phyloP scores from a whole-genome alignment of 2,113 vertebrate genomes.

The Bubo bubo region DNA sequence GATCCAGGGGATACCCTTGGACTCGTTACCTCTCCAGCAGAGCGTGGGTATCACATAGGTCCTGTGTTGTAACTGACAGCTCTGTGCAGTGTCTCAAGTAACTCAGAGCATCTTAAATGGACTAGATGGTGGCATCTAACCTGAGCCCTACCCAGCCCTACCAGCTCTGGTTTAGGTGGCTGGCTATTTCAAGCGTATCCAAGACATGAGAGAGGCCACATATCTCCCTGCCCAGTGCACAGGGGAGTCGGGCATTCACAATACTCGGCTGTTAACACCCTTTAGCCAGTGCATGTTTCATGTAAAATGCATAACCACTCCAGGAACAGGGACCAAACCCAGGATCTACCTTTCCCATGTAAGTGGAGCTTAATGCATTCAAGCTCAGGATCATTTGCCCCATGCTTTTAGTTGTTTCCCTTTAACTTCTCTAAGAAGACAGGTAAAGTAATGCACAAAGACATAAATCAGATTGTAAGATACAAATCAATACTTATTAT shows the following conservation, averaged over 20 bases:
- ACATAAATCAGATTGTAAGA: constrained; percentile 51
- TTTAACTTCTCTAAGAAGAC: constrained; percentile 46
- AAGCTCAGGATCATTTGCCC: neutral
- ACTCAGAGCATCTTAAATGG: neutral
- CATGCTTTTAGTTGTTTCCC: constrained; percentile 26
- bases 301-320: neutral
- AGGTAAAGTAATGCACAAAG: constrained; percentile 48
- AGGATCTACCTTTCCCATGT: neutral
- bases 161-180: neutral
- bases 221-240: neutral
- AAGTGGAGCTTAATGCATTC: constrained; percentile 46
- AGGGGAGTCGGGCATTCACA: neutral
- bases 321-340: neutral
- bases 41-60: rapidly evolving
- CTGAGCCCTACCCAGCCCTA: neutral
- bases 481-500: constrained; percentile 62
- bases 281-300: neutral
- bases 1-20: neutral
- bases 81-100: neutral
- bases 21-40: neutral
- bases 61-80: neutral
- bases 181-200: neutral
- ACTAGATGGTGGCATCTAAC: neutral
- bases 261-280: neutral
- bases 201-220: neutral